phyloP scores from a whole-genome alignment of 1,140 invertebrate genomes.

The Hypothenemus hampei region DNA sequence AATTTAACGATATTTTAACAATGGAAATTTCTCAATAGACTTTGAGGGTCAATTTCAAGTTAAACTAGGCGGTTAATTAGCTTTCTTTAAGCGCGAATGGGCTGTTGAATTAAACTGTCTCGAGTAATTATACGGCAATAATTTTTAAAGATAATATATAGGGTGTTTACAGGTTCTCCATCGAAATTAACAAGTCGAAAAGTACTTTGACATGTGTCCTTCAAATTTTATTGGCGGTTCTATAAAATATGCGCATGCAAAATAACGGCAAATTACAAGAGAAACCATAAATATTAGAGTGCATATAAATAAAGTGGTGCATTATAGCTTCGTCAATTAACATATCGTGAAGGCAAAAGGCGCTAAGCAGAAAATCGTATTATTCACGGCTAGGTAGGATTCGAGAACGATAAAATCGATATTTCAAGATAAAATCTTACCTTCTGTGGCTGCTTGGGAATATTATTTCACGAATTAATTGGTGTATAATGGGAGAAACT shows the following conservation, averaged over 20 bases:
- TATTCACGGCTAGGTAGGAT: constrained; percentile 9
- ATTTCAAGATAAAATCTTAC: constrained; percentile 5
- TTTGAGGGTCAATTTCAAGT: constrained; percentile 14
- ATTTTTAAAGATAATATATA: too few species aligned
- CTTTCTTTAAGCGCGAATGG: constrained; percentile 13
- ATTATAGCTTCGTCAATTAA: constrained; percentile 7
- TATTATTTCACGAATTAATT: constrained; percentile 7
- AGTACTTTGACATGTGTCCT: neutral
- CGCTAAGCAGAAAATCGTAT: constrained; percentile 9
- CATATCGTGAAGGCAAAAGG: constrained; percentile 11
- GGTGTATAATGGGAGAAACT: neutral
- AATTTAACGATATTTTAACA: too few species aligned
- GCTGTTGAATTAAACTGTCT: constrained; percentile 14
- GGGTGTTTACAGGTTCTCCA: too few species aligned
- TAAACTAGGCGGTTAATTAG: constrained; percentile 16
- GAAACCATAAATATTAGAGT: constrained; percentile 9
- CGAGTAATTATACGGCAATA: constrained; percentile 6
- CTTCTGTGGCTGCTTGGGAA: constrained; percentile 1
- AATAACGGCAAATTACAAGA: neutral
- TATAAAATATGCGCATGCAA: constrained; percentile 3
- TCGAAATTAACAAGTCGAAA: too few species aligned
- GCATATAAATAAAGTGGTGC: constrained; percentile 8
- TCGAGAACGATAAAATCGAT: constrained; percentile 10
- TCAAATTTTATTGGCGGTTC: too few species aligned
- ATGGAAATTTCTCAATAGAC: too few species aligned